Base-by-base conservation (phyloP, 2,113 vertebrate species). In the Progne subis region DNA sequence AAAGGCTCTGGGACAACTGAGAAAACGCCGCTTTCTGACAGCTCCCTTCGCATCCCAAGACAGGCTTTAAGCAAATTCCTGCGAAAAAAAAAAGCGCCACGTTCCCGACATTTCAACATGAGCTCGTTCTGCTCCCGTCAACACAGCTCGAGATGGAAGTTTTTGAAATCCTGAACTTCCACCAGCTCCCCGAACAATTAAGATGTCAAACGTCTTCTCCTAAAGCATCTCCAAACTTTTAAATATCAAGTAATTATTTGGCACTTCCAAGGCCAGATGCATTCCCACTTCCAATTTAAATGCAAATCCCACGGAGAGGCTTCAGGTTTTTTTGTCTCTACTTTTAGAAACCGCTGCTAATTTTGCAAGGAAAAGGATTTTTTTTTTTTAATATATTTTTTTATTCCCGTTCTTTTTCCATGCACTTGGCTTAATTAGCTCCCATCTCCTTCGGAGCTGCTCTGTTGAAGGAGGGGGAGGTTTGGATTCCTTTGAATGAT, bases 211-310 rank as follows among this genome's bases (percentile, higher is more conserved):
- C 72, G 24, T 78, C 93, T 96, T 90, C 95, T 88, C 68, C 68
- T n/a, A 72, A 56, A 92, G 88, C 84, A 85, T 86, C 94, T 90
- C 88, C 92, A 91, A 96, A 97, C 90, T 96, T 97, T 94, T 96
- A 81, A 91, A 94, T 92, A 95, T 93, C 95, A 39, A 92, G 83
- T 77, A 95, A 97, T 98, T 96, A 96, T 96, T 94, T 92, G 96
- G 88, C 86, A 77, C 88, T 97, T 95, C 84, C 85, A 92, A 94
- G 92, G 78, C 88, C 86, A 93, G 90, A 97, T 94, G 93, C 89
- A 75, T 85, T 87, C 95, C 88, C 87, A 52, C 80, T 96, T 96
- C 92, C 97, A 96, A 97, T 97, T 97, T 97, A 97, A 97, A 97
- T 97, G 96, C 95, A 97, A 98, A 98, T 97, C 82, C 87, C 56